phyloP scores from a whole-genome alignment of 1,140 invertebrate genomes.

The Achroia grisella region DNA sequence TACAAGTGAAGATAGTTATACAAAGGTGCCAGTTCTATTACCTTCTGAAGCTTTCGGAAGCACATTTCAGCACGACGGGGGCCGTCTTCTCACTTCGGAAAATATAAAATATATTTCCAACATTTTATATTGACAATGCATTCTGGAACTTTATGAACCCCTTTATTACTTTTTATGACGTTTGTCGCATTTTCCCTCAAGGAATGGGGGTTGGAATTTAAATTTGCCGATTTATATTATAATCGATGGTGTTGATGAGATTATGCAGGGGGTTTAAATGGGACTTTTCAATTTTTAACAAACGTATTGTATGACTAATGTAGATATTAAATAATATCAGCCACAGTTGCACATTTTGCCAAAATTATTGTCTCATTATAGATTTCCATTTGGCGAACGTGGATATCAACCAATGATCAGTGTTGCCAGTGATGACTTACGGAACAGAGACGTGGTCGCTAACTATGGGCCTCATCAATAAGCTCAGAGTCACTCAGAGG shows the following conservation, averaged over 20 bases:
- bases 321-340: too few relatives aligned
- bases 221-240: conserved; percentile 60
- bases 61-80: conserved; percentile 39
- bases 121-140: conserved; percentile 61
- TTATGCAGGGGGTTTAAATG: conserved; percentile 10
- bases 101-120: conserved; percentile 39
- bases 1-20: too few relatives aligned
- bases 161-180: conserved; percentile 62
- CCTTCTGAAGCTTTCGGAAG: conserved; percentile 14
- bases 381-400: too few relatives aligned
- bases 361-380: too few relatives aligned
- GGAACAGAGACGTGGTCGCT: too few relatives aligned
- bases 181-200: conserved; percentile 49
- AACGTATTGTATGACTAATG: too few relatives aligned
- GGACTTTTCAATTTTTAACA: too few relatives aligned
- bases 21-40: conserved; percentile 1
- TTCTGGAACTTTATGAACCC: conserved; percentile 45
- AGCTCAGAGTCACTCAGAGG: too few relatives aligned
- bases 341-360: too few relatives aligned
- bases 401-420: too few relatives aligned
- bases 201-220: conserved; percentile 39
- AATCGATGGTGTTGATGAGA: conserved; percentile 49
- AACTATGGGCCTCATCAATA: too few relatives aligned
- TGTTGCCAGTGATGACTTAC: too few relatives aligned
- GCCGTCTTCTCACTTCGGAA: conserved; percentile 37